Conservation (phyloP, 1,140 invertebrate species). For the Neoseiulus cucumeris region DNA sequence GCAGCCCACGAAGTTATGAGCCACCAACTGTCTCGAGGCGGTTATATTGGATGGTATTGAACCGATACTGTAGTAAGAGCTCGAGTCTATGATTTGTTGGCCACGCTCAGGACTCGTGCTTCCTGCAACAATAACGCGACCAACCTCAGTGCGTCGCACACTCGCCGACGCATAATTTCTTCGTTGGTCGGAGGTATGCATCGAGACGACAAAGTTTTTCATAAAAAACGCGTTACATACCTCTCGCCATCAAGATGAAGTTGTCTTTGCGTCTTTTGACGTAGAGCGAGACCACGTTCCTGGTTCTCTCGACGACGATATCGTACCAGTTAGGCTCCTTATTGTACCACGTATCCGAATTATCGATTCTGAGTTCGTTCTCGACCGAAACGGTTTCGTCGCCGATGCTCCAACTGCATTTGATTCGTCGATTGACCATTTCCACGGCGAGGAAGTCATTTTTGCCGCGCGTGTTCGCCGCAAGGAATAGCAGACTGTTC, state of each 20-base stretch:
- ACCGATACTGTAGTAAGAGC: slow-evolving; percentile 12
- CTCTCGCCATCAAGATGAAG: slow-evolving; percentile 7
- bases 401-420: slow-evolving; percentile 54
- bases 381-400: slow-evolving; percentile 35
- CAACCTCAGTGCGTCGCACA: too few species aligned
- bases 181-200: too few species aligned
- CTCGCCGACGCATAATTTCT: too few species aligned
- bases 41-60: neutral
- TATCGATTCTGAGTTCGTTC: slow-evolving; percentile 37
- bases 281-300: slow-evolving; percentile 4
- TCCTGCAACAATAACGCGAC: neutral
- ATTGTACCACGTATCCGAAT: slow-evolving; percentile 32
- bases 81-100: neutral
- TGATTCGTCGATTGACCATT: slow-evolving; percentile 48
- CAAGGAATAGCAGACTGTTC: slow-evolving; percentile 43
- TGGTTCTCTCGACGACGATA: slow-evolving; percentile 39
- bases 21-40: slow-evolving; percentile 23
- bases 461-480: slow-evolving; percentile 35
- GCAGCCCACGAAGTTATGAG: slow-evolving; percentile 39
- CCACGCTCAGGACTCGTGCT: slow-evolving; percentile 11
- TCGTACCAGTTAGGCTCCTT: slow-evolving; percentile 49
- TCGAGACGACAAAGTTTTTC: too few species aligned
- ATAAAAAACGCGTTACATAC: too few species aligned
- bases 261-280: slow-evolving; percentile 8
- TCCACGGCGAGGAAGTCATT: slow-evolving; percentile 56